phyloP scores from a whole-genome alignment of 2,113 vertebrate species.

The Dicentrarchus labrax region DNA sequence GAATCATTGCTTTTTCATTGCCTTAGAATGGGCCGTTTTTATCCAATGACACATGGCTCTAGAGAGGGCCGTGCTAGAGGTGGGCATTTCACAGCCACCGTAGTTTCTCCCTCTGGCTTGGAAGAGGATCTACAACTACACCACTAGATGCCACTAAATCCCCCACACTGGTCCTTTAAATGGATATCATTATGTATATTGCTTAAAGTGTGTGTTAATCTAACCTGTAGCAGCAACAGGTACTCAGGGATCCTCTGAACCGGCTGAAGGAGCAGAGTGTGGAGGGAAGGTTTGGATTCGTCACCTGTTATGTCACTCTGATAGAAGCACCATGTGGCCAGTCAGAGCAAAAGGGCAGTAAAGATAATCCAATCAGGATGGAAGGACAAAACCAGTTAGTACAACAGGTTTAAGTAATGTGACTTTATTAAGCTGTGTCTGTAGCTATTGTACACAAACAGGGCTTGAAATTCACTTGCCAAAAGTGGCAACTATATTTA shows the following conservation, averaged over 20 bases:
- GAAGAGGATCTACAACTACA: no score
- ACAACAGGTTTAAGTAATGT: background rate
- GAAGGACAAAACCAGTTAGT: background rate
- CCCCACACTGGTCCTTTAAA: no score
- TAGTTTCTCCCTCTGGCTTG: no score
- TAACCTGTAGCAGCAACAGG: constrained; percentile 93
- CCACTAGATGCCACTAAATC: no score
- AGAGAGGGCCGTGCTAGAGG: no score
- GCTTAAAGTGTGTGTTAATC: constrained; percentile 9
- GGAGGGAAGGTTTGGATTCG: constrained; percentile 92
- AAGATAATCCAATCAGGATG: constrained; percentile 1
- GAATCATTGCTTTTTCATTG: no score
- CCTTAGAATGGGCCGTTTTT: no score
- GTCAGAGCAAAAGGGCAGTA: background rate
- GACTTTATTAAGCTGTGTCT: background rate
- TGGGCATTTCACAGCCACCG: no score
- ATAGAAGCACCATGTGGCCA: constrained; percentile 24
- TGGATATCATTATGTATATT: no score
- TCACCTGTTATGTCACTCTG: constrained; percentile 87
- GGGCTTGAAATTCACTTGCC: background rate
- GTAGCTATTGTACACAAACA: background rate
- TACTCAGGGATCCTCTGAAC: constrained; percentile 97
- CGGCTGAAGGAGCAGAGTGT: constrained; percentile 93
- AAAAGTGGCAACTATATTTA: no score
- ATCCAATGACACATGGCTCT: no score